Evolutionary conservation across 2,888 invertebrate genomes (phyloP).

Genomic region (Xanthorhoe spadicearia): DNA sequence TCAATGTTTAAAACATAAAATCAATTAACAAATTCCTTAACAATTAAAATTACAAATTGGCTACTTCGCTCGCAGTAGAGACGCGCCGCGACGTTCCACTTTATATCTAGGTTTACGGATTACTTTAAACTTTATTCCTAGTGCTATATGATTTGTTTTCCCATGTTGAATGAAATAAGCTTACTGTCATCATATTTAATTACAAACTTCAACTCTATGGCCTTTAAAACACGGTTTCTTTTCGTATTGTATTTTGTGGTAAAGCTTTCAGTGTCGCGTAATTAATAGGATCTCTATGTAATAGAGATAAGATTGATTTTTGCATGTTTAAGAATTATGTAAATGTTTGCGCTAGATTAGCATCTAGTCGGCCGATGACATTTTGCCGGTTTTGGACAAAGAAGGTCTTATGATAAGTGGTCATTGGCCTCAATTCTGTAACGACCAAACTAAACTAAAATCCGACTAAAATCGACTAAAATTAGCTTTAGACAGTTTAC

Average conservation of each 20-base stretch:
- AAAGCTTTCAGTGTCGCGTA: slow-evolving; percentile 9
- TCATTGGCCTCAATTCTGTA: neutral
- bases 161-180: slow-evolving; percentile 8
- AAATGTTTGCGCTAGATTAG: slow-evolving; percentile 19
- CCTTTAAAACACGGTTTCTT: slow-evolving; percentile 9
- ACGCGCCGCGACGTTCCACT: slow-evolving; percentile 29
- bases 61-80: slow-evolving; percentile 22
- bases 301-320: slow-evolving; percentile 9
- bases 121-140: slow-evolving; percentile 5
- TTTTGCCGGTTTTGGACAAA: slow-evolving; percentile 29
- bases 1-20: slow-evolving; percentile 23
- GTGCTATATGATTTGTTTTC: slow-evolving; percentile 4
- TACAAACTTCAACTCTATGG: slow-evolving; percentile 17
- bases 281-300: slow-evolving; percentile 9
- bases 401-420: slow-evolving; percentile 21
- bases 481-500: no score
- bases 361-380: slow-evolving; percentile 31
- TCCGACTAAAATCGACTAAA: no score
- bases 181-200: slow-evolving; percentile 11
- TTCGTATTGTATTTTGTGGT: slow-evolving; percentile 16
- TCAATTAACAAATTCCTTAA: slow-evolving; percentile 21
- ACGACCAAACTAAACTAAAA: no score
- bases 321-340: slow-evolving; percentile 8
- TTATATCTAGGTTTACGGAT: slow-evolving; percentile 25
- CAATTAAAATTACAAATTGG: slow-evolving; percentile 25